phyloP scores from a whole-genome alignment of 2,113 vertebrate species.

The Megaleporinus macrocephalus region DNA sequence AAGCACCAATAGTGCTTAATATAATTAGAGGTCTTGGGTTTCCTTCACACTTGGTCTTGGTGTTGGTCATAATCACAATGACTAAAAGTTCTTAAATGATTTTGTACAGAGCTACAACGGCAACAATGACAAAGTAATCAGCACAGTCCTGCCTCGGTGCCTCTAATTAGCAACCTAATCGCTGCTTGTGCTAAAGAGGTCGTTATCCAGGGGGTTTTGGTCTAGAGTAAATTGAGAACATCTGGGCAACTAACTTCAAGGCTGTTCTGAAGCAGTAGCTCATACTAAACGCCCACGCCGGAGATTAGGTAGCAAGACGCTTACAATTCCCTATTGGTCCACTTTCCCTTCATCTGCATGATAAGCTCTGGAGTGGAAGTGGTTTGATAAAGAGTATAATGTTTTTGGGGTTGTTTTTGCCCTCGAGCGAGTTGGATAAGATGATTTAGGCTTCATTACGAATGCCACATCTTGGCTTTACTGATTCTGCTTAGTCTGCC shows the following conservation, averaged over 20 bases:
- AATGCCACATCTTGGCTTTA: not conserved
- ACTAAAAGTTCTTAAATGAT: not conserved
- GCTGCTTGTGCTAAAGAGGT: constrained; percentile 5
- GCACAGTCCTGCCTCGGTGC: constrained; percentile 33
- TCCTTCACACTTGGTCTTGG: not conserved
- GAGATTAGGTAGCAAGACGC: not conserved
- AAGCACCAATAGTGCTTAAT: not conserved
- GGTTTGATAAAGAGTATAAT: constrained; percentile 14
- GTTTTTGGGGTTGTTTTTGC: not conserved
- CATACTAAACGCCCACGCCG: constrained; percentile 48
- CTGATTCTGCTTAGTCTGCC: not conserved
- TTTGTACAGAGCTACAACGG: constrained; percentile 24
- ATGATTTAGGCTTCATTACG: not conserved
- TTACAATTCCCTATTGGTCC: not conserved
- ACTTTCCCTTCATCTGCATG: not conserved
- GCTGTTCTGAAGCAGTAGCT: constrained; percentile 37
- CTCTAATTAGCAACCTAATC: constrained; percentile 51
- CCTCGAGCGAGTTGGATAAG: not conserved
- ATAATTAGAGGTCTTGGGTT: not conserved
- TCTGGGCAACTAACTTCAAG: constrained; percentile 23
- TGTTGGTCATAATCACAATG: not conserved
- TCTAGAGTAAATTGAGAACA: constrained; percentile 41
- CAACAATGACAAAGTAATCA: constrained; percentile 4
- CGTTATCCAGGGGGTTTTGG: constrained; percentile 32
- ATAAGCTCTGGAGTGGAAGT: constrained; percentile 17